These are phyloP conservation scores for Mythimna loreyi DNA, from an alignment of 2,888 invertebrate species.

Conservation along the genomic window DNA sequence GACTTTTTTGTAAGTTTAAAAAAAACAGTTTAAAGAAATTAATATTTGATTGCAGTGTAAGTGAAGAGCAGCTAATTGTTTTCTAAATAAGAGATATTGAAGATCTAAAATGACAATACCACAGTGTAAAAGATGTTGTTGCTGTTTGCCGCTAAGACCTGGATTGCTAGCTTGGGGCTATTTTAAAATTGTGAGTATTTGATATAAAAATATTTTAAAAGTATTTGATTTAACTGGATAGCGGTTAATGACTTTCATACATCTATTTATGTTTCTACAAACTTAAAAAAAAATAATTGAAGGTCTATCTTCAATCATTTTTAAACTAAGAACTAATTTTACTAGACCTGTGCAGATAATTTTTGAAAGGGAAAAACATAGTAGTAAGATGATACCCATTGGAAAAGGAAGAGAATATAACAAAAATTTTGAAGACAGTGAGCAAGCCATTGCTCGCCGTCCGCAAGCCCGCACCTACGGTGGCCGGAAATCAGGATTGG, in stretches of 20 bases:
- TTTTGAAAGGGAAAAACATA: no score
- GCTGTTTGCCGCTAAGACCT: slow-evolving; percentile 55
- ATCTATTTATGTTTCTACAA: no score
- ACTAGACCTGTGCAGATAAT: no score
- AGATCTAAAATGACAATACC: slow-evolving; percentile 43
- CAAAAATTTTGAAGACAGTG: no score
- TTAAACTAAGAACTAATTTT: no score
- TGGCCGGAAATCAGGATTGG: no score
- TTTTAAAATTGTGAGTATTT: slow-evolving; percentile 61
- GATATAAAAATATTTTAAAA: background rate
- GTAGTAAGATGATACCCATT: no score
- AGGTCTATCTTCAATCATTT: no score
- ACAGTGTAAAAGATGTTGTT: slow-evolving; percentile 52
- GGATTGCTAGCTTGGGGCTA: slow-evolving; percentile 59
- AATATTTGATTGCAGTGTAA: background rate
- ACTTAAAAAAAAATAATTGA: no score
- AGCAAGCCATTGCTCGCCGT: no score
- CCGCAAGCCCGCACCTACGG: no score
- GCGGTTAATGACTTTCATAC: background rate
- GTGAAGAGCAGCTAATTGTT: background rate
- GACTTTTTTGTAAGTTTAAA: background rate
- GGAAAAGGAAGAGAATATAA: no score
- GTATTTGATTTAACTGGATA: background rate
- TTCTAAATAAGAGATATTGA: background rate
- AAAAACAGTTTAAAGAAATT: background rate